Evolutionary conservation across 2,888 invertebrate genomes (phyloP), one percentile per base, ranked within the genome.

Genomic region (Pseudococcus longispinus): DNA sequence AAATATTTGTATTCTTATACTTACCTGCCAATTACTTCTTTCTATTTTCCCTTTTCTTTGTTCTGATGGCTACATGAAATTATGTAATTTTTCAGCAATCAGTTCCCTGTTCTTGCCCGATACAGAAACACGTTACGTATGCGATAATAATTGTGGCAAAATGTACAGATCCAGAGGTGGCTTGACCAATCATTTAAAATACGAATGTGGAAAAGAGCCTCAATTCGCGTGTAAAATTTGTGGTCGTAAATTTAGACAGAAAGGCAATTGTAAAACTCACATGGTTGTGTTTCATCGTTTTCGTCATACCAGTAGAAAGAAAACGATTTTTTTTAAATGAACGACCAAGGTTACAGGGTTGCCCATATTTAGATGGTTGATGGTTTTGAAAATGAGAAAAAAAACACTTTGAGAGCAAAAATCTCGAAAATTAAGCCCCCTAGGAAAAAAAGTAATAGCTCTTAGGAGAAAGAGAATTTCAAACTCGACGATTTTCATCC

Each of bases 91-190:
- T 51, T 51, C n/a, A n/a, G 37, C 37, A 37, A 37, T 37, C 37
- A 37, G 46, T 13, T 46, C 46, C 46, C 15, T 15, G 46, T 15
- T 46, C 5, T 15, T 46, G 1, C 15, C 46, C 13, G 46, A 15
- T 13, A 3, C 46, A 46, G 0, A 46, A 20, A 60, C 0, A 0
- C 0, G 20, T 20, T 32, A 83, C 42, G 0, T 1, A 1, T 87
- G 80, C 20, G 20, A 20, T 0, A 42, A 84, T 18, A 84, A 84
- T 89, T 95, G 95, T 90, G 93, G 94, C 90, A 93, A 94, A 90
- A 93, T 93, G 89, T 95, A 95, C 91, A 93, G 94, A 89, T 94
- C 94, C 91, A 94, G 94, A 91, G 94, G 94, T 89, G 94, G 95
- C 37, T 92, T 95, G 89, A 92, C 93, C 90, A 92, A 95, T 89